Evolutionary conservation across 2,113 vertebrate species (phyloP).

Genomic region (Pelmatolapia mariae): DNA sequence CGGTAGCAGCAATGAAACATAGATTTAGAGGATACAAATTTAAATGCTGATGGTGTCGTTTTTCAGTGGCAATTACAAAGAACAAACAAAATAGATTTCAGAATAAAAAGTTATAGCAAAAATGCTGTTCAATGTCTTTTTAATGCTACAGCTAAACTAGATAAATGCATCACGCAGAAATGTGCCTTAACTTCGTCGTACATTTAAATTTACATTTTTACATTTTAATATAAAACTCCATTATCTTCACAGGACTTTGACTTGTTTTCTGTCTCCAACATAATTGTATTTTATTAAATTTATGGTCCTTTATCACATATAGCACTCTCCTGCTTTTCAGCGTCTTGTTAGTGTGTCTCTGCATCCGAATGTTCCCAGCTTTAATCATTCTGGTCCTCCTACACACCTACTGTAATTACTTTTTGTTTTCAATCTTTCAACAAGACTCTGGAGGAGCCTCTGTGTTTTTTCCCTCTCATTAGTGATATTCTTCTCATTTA

Average conservation of each 20-base stretch:
- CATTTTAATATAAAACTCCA: background rate
- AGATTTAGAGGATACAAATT: background rate
- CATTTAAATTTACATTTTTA: background rate
- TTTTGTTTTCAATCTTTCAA: slow-evolving; percentile 19
- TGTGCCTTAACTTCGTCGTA: background rate
- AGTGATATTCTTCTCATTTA: background rate
- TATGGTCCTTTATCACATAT: background rate
- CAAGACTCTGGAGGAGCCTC: background rate
- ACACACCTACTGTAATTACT: slow-evolving; percentile 26
- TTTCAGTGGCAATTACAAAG: background rate
- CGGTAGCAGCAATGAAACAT: background rate
- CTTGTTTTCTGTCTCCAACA: background rate
- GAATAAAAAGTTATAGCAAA: background rate
- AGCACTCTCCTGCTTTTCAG: background rate
- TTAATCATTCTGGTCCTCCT: slow-evolving; percentile 23
- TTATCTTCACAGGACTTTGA: background rate
- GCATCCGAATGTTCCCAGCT: background rate
- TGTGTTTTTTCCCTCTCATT: background rate
- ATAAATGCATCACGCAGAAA: background rate
- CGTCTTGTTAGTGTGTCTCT: background rate
- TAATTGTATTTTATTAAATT: background rate
- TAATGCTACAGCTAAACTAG: background rate
- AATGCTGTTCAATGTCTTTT: background rate
- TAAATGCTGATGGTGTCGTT: background rate
- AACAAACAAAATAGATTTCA: background rate